Evolutionary conservation across 2,113 vertebrate species (phyloP).

Genomic region (Atractosteus spatula): DNA sequence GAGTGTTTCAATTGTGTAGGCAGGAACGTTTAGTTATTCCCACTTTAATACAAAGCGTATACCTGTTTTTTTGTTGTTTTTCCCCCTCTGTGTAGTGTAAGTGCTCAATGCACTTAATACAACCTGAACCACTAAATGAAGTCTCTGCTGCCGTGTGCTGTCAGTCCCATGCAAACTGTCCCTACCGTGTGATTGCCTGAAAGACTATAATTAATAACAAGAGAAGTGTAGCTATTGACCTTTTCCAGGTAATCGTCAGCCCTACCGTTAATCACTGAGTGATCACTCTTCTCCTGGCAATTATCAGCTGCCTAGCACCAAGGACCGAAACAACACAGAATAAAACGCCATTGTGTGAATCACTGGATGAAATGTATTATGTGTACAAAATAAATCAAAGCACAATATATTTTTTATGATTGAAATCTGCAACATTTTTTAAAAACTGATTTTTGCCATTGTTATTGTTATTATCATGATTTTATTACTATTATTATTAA

Average conservation of each 20-base stretch:
- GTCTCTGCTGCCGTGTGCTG: background rate
- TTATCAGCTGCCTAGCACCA: conserved; percentile 34
- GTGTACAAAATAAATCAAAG: background rate
- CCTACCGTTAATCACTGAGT: conserved; percentile 62
- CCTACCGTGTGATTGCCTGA: conserved; percentile 28
- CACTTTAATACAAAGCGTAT: too few species aligned
- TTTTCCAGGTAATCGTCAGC: conserved; percentile 69
- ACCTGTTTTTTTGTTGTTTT: background rate
- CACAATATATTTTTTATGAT: too few species aligned
- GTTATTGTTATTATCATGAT: too few species aligned
- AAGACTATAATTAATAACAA: conserved; percentile 67
- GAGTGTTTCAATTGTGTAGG: background rate
- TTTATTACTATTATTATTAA: too few species aligned
- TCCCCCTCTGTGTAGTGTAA: background rate
- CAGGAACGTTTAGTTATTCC: background rate
- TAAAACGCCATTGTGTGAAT: conserved; percentile 25
- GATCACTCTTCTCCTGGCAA: conserved; percentile 57
- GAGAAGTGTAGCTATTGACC: conserved; percentile 69
- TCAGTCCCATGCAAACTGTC: background rate
- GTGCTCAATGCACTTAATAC: background rate
- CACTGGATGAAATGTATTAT: conserved; percentile 12
- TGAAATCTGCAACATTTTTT: too few species aligned
- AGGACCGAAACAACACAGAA: conserved; percentile 22
- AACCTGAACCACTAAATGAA: background rate
- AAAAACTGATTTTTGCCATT: too few species aligned